These are phyloP conservation scores for Hycleus phaleratus DNA, from an alignment of 1,140 invertebrate genomes.

Conservation along the genomic window DNA sequence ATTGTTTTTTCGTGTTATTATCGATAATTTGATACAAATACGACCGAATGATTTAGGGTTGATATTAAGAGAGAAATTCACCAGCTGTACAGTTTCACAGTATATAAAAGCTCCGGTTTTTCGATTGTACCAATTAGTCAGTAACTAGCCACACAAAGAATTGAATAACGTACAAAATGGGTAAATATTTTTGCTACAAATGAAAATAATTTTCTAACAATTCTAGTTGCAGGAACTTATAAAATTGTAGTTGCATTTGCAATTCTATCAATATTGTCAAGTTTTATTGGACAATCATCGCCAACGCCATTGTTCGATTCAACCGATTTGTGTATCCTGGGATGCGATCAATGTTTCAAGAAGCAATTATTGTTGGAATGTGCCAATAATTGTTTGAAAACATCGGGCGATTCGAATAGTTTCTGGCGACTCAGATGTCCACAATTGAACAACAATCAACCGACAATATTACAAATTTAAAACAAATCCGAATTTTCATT, in stretches of 20 bases:
- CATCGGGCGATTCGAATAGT: slow-evolving; percentile 13
- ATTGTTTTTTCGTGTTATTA: too few relatives aligned
- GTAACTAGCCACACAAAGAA: too few relatives aligned
- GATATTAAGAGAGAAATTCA: too few relatives aligned
- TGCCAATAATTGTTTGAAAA: slow-evolving; percentile 32
- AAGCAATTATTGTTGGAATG: slow-evolving; percentile 23
- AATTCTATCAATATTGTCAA: background rate
- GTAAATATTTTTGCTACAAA: background rate
- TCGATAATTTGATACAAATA: too few relatives aligned
- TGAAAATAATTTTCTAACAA: background rate
- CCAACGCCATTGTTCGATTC: slow-evolving; percentile 17
- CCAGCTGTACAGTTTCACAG: too few relatives aligned
- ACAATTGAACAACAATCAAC: slow-evolving; percentile 14
- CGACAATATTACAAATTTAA: slow-evolving; percentile 6
- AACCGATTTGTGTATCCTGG: slow-evolving; percentile 31
- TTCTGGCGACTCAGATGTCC: slow-evolving; percentile 15
- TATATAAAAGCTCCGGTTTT: too few relatives aligned
- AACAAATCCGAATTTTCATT: background rate
- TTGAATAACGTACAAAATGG: background rate
- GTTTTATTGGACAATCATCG: background rate
- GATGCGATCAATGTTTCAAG: slow-evolving; percentile 34
- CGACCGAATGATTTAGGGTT: too few relatives aligned
- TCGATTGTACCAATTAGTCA: too few relatives aligned
- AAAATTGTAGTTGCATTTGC: background rate
- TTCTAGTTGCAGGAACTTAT: background rate